Base-by-base conservation (phyloP, 2,797 vertebrate genomes). In the Myotis pilosus region DNA sequence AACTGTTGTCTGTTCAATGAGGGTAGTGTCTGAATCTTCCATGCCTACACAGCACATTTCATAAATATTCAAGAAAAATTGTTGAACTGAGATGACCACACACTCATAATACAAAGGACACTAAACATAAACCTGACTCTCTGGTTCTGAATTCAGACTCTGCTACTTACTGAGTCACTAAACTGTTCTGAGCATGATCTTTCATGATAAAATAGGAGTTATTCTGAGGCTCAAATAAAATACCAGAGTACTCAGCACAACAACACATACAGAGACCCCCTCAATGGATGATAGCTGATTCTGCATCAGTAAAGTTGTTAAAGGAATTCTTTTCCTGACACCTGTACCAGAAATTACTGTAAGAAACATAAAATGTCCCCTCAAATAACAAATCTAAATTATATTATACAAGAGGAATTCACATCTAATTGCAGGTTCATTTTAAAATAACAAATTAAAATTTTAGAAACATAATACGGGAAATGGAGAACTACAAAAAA, bases 301-400 rank as follows among this genome's bases (percentile, higher is more conserved):
- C 49, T 33, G 1, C 19, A 88, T 38, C 66, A 96, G 76, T n/a
- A 22, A 1, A 87, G 22, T 13, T 79, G 33, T 60, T 92, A 93
- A 87, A 91, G 12, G 55, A 89, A 89, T 53, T 78, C 22, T 68
- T 94, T 78, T 79, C 51, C 78, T 83, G 49, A 94, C 9, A 95
- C 10, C 15, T 92, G 38, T 83, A 10, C 57, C 79, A 96, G 33
- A 95, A 96, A 90, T 55, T 74, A 89, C 68, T 47, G 8, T 55
- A 22, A 79, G 44, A 94, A 93, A 88, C n/a, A 23, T 72, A 62
- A 81, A 95, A 84, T 47, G 5, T 74, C 60, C 89, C 79, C 47
- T 88, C 33, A 96, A 84, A 62, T 85, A 91, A 96, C 25, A 93
- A 91, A 84, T 75, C 19, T 49, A 88, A 89, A 87, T 60, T 86